These are phyloP conservation scores for Sarcoramphus papa DNA, from an alignment of 2,797 vertebrate species.

Conservation along the genomic window DNA sequence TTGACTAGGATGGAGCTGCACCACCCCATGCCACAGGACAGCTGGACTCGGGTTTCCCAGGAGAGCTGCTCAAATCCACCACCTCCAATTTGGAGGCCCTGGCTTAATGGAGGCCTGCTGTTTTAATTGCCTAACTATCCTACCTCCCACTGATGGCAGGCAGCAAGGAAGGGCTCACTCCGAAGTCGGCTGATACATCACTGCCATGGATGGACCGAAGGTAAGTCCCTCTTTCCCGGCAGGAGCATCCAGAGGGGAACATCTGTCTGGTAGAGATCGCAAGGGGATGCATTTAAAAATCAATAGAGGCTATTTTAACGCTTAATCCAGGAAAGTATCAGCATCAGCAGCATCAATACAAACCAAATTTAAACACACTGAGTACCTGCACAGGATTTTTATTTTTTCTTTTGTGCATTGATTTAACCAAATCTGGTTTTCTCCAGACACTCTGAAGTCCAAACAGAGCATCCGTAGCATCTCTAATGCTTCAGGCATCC, in stretches of 20 bases:
- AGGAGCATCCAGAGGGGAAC: not conserved
- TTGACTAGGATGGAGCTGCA: not conserved
- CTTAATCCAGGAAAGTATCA: not conserved
- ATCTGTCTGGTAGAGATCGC: not conserved
- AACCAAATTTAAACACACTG: not conserved
- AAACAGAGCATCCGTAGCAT: not conserved
- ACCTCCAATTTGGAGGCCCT: not conserved
- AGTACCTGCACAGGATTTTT: not conserved
- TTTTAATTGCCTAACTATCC: not conserved
- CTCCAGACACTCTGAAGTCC: not conserved
- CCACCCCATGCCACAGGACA: not conserved
- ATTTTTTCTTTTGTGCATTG: not conserved
- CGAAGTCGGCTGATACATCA: rapidly evolving
- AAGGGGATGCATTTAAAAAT: slow-evolving; percentile 24
- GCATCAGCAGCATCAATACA: slow-evolving; percentile 15
- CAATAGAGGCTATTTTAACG: slow-evolving; percentile 5
- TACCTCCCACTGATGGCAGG: rapidly evolving
- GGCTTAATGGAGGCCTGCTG: rapidly evolving
- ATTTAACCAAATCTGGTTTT: not conserved
- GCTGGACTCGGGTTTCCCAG: not conserved
- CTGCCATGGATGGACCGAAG: not conserved
- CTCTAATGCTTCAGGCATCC: not conserved
- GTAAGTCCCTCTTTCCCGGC: not conserved
- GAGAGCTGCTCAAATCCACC: not conserved
- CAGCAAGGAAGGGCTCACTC: not conserved